Base-by-base conservation (phyloP, 2,797 vertebrate genomes). In the Brotula barbata region DNA sequence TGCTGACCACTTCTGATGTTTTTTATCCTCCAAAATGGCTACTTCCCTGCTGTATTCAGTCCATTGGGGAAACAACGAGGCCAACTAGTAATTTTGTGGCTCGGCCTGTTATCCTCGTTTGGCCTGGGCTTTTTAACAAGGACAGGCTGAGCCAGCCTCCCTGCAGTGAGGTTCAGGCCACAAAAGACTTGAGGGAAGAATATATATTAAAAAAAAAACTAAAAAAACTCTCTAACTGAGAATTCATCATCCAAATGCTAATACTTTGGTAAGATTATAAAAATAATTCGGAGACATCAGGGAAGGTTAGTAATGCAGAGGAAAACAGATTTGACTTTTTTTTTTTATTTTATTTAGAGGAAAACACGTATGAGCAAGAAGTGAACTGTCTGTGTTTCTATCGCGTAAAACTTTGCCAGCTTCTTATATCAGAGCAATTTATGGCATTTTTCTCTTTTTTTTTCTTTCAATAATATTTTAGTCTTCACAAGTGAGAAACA, bases 41-140 rank as follows among this genome's bases (percentile, higher is more conserved):
- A 44, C 57, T 56, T 33, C 58, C 68, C 68, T 3, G 22, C 73
- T 60, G 65, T 0, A 57, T 0, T 60, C 19, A 8, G 36, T 46
- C 51, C 45, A 6, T 11, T n/a, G 61, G 54, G 49, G 46, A 65
- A 67, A 23, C n/a, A 5, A 12, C 0, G 23, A 58, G 67, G 75
- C 75, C 75, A 73, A 61, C 45, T 64, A 71, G 71, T 67, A 66
- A 77, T 78, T 76, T 72, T 75, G 80, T 51, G 66, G 74, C 71
- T 66, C 55, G 25, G 78, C 54, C 68, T 74, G 64, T 45, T 80
- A 51, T 83, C 73, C 79, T 79, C 68, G 9, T 83, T 63, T 66
- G 59, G 52, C 67, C 65, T 11, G 36, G n/a, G 42, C 51, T 6
- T 22, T n/a, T 36, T 28, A 21, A 48, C 53, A 42, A 41, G 58